Percentiles rank a stretch among this genome's conserved stretches.
These are phyloP conservation scores for Allacma fusca DNA, from an alignment of 2,888 invertebrate species.

Conservation along the genomic window DNA sequence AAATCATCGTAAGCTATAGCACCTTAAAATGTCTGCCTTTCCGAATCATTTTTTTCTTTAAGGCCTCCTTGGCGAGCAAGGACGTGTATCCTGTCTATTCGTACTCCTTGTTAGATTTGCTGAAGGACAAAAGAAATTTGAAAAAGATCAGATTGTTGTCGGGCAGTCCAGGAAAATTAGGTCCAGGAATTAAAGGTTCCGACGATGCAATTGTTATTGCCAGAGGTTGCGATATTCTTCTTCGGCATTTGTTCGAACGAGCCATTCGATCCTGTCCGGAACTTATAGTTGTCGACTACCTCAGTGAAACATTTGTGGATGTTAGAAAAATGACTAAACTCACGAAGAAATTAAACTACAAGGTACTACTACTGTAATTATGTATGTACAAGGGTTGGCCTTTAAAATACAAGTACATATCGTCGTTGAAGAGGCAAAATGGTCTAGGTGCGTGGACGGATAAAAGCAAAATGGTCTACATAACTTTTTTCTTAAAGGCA, in stretches of 20 bases:
- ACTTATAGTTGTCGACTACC: constrained; percentile 26
- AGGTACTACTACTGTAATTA: background rate
- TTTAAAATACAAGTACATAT: too few relatives aligned
- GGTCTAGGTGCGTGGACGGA: too few relatives aligned
- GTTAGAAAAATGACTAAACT: background rate
- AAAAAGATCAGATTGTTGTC: constrained; percentile 20
- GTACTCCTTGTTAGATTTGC: constrained; percentile 17
- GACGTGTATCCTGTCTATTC: constrained; percentile 20
- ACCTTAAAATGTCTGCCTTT: too few relatives aligned
- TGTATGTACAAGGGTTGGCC: too few relatives aligned
- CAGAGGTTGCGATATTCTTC: constrained; percentile 13
- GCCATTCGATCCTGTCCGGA: constrained; percentile 23
- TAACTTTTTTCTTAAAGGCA: too few relatives aligned
- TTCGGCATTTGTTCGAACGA: constrained; percentile 20
- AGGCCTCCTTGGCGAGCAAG: background rate
- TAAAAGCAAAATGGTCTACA: too few relatives aligned
- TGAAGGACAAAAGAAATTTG: constrained; percentile 20
- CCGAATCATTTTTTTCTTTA: too few relatives aligned
- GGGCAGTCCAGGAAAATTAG: background rate
- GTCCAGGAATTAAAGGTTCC: too few relatives aligned
- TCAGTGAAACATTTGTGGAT: constrained; percentile 32
- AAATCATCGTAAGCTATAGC: too few relatives aligned
- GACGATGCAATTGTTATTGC: constrained; percentile 2
- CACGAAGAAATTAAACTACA: constrained; percentile 20
- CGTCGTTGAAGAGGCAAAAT: too few relatives aligned